Evolutionary conservation across 1,140 invertebrate genomes (phyloP).

Genomic region (Bicyclus anynana): DNA sequence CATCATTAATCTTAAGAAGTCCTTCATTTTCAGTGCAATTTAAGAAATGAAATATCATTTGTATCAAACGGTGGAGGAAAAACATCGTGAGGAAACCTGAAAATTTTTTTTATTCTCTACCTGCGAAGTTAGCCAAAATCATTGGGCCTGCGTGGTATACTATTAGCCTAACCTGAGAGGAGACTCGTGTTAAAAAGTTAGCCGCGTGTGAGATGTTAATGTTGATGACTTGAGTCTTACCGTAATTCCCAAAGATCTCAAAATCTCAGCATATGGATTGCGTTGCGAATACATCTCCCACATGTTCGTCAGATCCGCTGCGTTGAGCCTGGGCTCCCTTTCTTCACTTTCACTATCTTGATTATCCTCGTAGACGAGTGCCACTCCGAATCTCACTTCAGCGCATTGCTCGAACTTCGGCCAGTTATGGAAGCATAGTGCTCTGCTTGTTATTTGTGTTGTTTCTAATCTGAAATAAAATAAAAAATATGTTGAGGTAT

Average conservation of each 20-base stretch:
- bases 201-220: no score
- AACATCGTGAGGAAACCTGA: no score
- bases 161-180: no score
- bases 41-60: no score
- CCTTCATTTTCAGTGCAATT: no score
- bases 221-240: slow-evolving; percentile 28
- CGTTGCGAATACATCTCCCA: slow-evolving; percentile 43
- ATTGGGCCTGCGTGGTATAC: no score
- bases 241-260: slow-evolving; percentile 42
- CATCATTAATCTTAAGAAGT: no score
- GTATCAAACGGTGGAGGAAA: no score
- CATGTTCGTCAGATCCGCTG: slow-evolving; percentile 50
- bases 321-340: slow-evolving; percentile 33
- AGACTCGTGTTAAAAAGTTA: no score
- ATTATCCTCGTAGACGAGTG: slow-evolving; percentile 43
- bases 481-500: no score
- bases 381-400: slow-evolving; percentile 50
- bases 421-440: slow-evolving; percentile 59
- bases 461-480: slow-evolving; percentile 49
- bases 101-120: no score
- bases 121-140: no score
- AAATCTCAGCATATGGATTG: slow-evolving; percentile 39
- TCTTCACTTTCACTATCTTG: slow-evolving; percentile 11
- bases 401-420: slow-evolving; percentile 50
- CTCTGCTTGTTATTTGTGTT: slow-evolving; percentile 41